These are phyloP conservation scores for Tanytarsus gracilentus DNA, from an alignment of 2,888 invertebrate species.

Conservation along the genomic window DNA sequence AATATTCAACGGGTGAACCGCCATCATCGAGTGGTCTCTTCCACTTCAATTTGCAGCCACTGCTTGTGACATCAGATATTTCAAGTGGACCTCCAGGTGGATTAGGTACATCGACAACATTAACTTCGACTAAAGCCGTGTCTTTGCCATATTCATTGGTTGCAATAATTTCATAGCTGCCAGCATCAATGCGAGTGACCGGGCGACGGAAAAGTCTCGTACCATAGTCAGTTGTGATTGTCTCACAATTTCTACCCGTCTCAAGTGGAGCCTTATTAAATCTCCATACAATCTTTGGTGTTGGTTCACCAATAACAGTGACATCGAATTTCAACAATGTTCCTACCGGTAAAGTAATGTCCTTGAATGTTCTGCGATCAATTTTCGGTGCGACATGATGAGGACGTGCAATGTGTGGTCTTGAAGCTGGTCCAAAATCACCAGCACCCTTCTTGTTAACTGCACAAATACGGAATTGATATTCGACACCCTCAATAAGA, in stretches of 20 bases:
- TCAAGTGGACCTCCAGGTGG: conserved; percentile 84
- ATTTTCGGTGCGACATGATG: conserved; percentile 90
- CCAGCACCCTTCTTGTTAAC: conserved; percentile 92
- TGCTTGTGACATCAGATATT: conserved; percentile 80
- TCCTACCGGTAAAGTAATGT: conserved; percentile 84
- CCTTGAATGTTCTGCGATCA: conserved; percentile 82
- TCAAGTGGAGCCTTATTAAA: conserved; percentile 70
- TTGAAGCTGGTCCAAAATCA: conserved; percentile 81
- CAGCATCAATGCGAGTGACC: conserved; percentile 69
- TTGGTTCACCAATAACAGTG: conserved; percentile 88
- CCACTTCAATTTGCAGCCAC: conserved; percentile 92
- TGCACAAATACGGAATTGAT: conserved; percentile 92
- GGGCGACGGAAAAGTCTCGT: conserved; percentile 79
- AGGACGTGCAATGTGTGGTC: conserved; percentile 76
- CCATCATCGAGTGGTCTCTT: conserved; percentile 92
- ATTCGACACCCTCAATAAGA: conserved; percentile 89
- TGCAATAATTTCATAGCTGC: conserved; percentile 79
- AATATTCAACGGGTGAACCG: conserved; percentile 88
- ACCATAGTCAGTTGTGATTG: conserved; percentile 79
- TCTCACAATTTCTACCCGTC: conserved; percentile 59
- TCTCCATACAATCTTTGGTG: conserved; percentile 89
- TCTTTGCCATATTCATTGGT: conserved; percentile 83
- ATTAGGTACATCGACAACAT: conserved; percentile 78
- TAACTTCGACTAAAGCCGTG: conserved; percentile 68
- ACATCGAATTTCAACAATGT: conserved; percentile 89